A percentile compares a stretch with the other conserved stretches of the same genome.
phyloP scores from a whole-genome alignment of 2,113 vertebrate species.

The Rhinopomastus cyanomelas region DNA sequence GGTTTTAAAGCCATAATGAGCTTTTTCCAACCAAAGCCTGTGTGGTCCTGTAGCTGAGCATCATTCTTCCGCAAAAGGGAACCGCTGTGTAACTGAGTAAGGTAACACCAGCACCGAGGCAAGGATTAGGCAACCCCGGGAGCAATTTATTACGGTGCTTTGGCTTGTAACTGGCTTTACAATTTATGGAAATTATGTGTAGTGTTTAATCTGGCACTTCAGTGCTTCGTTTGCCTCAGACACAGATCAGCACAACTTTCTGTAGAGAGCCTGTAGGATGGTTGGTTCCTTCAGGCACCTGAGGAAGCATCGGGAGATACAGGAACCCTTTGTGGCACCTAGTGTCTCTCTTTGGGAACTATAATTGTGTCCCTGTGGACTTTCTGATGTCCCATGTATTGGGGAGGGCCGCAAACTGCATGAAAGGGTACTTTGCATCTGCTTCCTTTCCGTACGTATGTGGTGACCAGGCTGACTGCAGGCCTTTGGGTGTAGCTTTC shows the following conservation, averaged over 20 bases:
- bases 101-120: background rate
- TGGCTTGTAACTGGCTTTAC: constrained; percentile 26
- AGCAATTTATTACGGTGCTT: constrained; percentile 13
- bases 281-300: background rate
- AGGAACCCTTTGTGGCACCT: background rate
- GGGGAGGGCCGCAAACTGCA: background rate
- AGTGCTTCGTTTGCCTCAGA: constrained; percentile 57
- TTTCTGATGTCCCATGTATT: background rate
- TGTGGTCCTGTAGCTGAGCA: background rate
- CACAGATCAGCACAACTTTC: constrained; percentile 43
- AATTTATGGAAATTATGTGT: constrained; percentile 53
- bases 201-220: constrained; percentile 61
- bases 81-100: background rate
- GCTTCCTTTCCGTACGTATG: background rate
- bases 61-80: background rate
- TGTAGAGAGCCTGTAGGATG: background rate
- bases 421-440: background rate
- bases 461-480: background rate
- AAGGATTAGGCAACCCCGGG: background rate
- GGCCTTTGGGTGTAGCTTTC: background rate
- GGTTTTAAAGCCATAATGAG: background rate
- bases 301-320: background rate
- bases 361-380: background rate
- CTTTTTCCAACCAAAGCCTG: background rate
- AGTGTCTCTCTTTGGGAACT: background rate